Evolutionary conservation across 2,888 invertebrate genomes (phyloP), one percentile per base, ranked within the genome.

Genomic region (Choreutis nemorana): DNA sequence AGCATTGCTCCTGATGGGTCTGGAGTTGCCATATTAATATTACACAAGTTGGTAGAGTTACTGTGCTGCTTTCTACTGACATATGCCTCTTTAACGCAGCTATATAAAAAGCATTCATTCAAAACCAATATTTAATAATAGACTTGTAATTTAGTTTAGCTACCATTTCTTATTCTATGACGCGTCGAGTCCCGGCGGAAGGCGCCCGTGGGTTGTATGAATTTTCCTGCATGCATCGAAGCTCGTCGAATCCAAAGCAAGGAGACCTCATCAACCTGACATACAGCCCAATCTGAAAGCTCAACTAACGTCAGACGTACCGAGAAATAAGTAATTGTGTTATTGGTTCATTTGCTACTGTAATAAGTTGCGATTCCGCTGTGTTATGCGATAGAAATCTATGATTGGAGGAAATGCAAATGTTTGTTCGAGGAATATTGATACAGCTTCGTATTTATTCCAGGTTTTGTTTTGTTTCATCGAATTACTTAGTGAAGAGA

Each of bases 291-390:
- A 30, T 34, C 33, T 30, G 28, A 40, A 29, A 44, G 65, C 30
- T 61, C 65, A 37, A 29, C 22, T 29, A 43, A 48, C 33, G 47
- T 32, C 52, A 46, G 59, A 24, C 41, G 33, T 33, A 32, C 40
- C 42, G 48, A 54, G 50, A 50, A 50, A 51, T 49, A 47, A 49
- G 47, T 52, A 55, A 54, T 50, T 50, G 46, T 53, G 50, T 54
- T 55, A 60, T 57, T 57, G 55, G 50, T 59, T 65, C 64, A 65
- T 70, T 67, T 64, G 57, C 45, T 48, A 42, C 48, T 40, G 51
- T 63, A 64, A 68, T 63, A 68, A 62, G 52, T 59, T 55, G 56
- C 53, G 57, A 62, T 63, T 54, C 48, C 42, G 36, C 43, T 44
- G 47, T 48, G 52, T 53, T 55, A n/a, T n/a, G n/a, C 55, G 58